Evolutionary conservation across 2,888 invertebrate genomes (phyloP), one percentile per base, ranked within the genome.

Genomic region (Euproctis similis): DNA sequence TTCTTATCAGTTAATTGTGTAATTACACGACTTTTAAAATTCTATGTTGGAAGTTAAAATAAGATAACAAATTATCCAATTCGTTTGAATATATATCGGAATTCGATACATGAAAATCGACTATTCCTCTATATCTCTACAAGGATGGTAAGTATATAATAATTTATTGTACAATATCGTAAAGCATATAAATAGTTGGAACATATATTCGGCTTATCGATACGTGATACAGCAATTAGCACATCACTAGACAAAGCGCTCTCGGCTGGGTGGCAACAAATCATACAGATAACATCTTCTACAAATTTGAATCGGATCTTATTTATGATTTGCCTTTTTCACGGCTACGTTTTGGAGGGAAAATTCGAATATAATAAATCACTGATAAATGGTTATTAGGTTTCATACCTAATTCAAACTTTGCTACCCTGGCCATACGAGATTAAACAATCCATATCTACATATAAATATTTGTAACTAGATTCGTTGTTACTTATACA

Each of bases 301-400:
- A 85, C 84, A 85, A 85, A 85, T 85, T 85, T 85, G 85, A 85
- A 84, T 82, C 85, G 82, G 84, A 84, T 81, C 81, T 84, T 84
- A 82, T 85, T 85, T 85, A 85, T 78, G 84, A 84, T 84, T 82
- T 77, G 82, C 78, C 81, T 81, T 81, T 85, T 85, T 84, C 80
- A 82, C 82, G 73, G 82, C 71, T 76, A 75, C 73, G 72, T 76
- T 80, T 81, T 78, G 60, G 78, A n/a, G n/a, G 78, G 78, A 77
- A 81, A 80, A 81, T 59, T 78, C 65, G 60, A 67, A 69, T 68
- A 80, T 80, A n/a, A n/a, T n/a, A 80, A 81, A 78, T 82, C 76
- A 76, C 59, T 75, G 73, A 76, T 77, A 77, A 76, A 76, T 73
- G 65, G 64, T 65, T 73, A 72, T 77, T 72, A 69, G 70, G 65